Conservation (phyloP, 2,113 vertebrate genomes). For the Paraplagusia blochii region DNA sequence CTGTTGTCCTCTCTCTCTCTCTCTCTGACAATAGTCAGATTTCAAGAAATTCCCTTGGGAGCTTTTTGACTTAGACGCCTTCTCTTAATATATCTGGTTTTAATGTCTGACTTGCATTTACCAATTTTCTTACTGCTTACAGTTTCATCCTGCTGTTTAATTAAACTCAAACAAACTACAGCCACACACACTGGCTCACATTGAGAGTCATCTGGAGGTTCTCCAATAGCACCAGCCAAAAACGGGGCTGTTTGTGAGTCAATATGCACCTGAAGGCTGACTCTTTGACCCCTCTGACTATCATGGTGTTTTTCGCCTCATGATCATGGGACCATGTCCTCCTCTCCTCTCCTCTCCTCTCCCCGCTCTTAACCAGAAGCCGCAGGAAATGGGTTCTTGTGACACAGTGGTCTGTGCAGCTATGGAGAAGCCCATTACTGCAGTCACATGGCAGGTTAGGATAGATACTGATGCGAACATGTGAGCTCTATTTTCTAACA, state of each 20-base stretch:
- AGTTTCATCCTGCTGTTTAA: too few species aligned
- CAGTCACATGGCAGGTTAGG: constrained; percentile 77
- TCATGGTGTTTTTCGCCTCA: constrained; percentile 48
- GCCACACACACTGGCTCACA: too few species aligned
- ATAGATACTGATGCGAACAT: constrained; percentile 61
- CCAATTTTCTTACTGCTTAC: not conserved
- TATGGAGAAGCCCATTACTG: constrained; percentile 66
- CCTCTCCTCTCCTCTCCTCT: constrained; percentile 38
- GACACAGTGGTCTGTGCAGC: constrained; percentile 62
- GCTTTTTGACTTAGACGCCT: constrained; percentile 29
- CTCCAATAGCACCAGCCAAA: not conserved
- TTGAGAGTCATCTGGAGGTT: not conserved
- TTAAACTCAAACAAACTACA: too few species aligned
- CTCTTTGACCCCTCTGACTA: constrained; percentile 37
- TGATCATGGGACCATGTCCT: constrained; percentile 62
- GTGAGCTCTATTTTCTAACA: constrained; percentile 73
- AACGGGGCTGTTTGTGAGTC: not conserved
- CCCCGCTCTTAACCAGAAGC: constrained; percentile 39
- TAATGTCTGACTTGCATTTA: not conserved
- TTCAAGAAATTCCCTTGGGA: constrained; percentile 66
- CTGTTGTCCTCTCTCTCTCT: constrained; percentile 42
- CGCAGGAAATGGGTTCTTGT: constrained; percentile 66
- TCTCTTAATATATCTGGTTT: not conserved
- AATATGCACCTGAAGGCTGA: constrained; percentile 60
- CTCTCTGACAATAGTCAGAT: constrained; percentile 47